Conservation (phyloP, 1,140 invertebrate genomes). For the Nylanderia fulva region DNA sequence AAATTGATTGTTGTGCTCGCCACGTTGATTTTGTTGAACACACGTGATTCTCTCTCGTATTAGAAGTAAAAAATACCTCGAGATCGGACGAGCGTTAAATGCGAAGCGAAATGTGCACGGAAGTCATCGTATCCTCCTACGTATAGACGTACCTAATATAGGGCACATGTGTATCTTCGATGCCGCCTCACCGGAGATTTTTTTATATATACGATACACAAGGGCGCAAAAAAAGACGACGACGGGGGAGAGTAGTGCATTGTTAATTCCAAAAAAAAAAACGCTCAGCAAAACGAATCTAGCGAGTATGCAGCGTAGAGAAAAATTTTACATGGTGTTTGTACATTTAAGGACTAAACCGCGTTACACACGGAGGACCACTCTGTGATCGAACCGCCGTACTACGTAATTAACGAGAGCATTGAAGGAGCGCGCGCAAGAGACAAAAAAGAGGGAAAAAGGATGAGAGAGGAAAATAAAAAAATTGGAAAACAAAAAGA, state of each 20-base stretch:
- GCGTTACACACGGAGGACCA: constrained; percentile 11
- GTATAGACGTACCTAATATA: background rate
- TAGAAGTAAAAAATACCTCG: constrained; percentile 6
- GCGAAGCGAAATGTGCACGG: background rate
- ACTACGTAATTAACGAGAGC: constrained; percentile 38
- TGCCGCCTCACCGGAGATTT: constrained; percentile 35
- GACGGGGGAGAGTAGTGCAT: constrained; percentile 45
- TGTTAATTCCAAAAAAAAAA: constrained; percentile 53
- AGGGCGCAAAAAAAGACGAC: background rate
- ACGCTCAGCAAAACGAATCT: constrained; percentile 61
- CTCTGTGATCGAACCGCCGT: constrained; percentile 27
- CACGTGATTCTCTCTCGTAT: background rate
- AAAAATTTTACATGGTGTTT: constrained; percentile 63
- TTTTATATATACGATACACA: constrained; percentile 54
- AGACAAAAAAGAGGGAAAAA: background rate
- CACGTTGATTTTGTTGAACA: background rate
- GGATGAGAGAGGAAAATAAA: background rate
- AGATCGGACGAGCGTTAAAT: background rate
- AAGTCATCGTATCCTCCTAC: background rate
- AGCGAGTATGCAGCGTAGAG: constrained; percentile 47
- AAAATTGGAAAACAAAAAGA: background rate
- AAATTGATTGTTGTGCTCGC: background rate
- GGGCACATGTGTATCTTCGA: constrained; percentile 21
- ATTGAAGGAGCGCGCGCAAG: background rate
- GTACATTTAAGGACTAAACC: constrained; percentile 57